Base-by-base conservation (phyloP, 1,140 invertebrate species). In the Drosophila pruinosa region DNA sequence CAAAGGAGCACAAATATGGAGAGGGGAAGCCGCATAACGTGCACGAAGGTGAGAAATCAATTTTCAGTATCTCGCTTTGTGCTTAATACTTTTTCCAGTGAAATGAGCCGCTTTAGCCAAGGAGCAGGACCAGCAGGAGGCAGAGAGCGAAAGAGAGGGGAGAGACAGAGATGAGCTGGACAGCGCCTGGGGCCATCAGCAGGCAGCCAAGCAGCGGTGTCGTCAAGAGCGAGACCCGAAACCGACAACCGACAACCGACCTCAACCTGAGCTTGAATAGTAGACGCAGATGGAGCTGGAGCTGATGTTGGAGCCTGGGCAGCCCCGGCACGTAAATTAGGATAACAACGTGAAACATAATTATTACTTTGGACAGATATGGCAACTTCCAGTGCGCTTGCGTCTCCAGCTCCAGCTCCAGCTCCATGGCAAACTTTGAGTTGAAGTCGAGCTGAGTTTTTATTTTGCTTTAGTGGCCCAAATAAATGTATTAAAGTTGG, bases 401-500 rank as follows among this genome's bases (percentile, higher is more conserved):
- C 56, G 57, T 24, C 24, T 41, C 41, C 24, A 7, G 8, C 39
- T 39, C 8, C 38, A 14, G 26, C 52, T 43, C 15, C 19, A 34
- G 31, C 53, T 56, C n/a, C n/a, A n/a, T n/a, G n/a, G 36, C 28
- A n/a, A 12, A 31, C 47, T 31, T 50, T 14, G 4, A 26, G 5
- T 34, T 22, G 12, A 28, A 45, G 36, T 8, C 17, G 26, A 53
- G 21, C 45, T 31, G 34, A 41, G 19, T 54, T 52, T 63, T 69
- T 54, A 38, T 70, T 61, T 65, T 48, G 72, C 43, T 69, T 80
- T 80, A 80, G 81, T 88, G 82, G 83, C 82, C 82, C 82, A 88
- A 88, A 88, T 88, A 88, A 88, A 88, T 88, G 82, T 89, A 88
- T 88, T 88, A 88, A 88, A 88, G 75, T 88, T 88, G 82, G 82